These are phyloP conservation scores for Sinelater perroti DNA, from an alignment of 2,888 invertebrate genomes.

Conservation along the genomic window DNA sequence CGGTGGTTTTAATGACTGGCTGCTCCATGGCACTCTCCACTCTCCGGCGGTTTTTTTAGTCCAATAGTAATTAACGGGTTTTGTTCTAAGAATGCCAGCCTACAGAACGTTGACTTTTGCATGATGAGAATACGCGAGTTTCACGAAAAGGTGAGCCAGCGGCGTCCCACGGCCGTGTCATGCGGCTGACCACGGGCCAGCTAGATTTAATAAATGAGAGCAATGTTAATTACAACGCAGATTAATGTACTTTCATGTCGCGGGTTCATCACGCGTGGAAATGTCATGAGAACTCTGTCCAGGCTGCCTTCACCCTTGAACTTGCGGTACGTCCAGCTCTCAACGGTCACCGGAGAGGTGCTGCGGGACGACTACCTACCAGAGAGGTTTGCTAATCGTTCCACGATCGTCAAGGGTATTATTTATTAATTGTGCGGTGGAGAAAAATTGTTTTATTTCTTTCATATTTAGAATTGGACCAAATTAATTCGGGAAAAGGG, in stretches of 20 bases:
- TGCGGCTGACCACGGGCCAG: constrained; percentile 39
- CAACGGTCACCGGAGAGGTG: constrained; percentile 22
- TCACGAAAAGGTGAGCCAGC: constrained; percentile 26
- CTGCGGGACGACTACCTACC: too few relatives aligned
- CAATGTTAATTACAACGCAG: constrained; percentile 56
- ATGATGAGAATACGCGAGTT: constrained; percentile 30
- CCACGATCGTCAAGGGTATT: too few relatives aligned
- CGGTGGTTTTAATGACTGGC: too few relatives aligned
- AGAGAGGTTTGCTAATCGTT: too few relatives aligned
- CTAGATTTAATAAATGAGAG: constrained; percentile 54
- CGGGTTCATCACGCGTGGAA: constrained; percentile 51
- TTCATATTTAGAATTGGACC: too few relatives aligned
- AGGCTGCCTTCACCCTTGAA: constrained; percentile 42
- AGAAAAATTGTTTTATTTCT: too few relatives aligned
- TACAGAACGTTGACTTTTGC: constrained; percentile 34
- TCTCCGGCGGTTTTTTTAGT: too few relatives aligned
- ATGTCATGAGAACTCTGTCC: constrained; percentile 50
- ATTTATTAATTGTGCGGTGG: too few relatives aligned
- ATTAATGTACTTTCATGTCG: constrained; percentile 54
- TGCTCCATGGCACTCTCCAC: too few relatives aligned
- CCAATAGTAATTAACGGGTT: constrained; percentile 32
- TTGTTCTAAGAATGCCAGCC: constrained; percentile 19
- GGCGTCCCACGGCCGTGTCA: constrained; percentile 37
- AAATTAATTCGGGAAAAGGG: too few relatives aligned
- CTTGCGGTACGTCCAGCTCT: constrained; percentile 20